A percentile compares a stretch with the other conserved stretches of the same genome.
These are phyloP conservation scores for Cynocephalus volans DNA, from an alignment of 2,113 vertebrate genomes.

Conservation along the genomic window DNA sequence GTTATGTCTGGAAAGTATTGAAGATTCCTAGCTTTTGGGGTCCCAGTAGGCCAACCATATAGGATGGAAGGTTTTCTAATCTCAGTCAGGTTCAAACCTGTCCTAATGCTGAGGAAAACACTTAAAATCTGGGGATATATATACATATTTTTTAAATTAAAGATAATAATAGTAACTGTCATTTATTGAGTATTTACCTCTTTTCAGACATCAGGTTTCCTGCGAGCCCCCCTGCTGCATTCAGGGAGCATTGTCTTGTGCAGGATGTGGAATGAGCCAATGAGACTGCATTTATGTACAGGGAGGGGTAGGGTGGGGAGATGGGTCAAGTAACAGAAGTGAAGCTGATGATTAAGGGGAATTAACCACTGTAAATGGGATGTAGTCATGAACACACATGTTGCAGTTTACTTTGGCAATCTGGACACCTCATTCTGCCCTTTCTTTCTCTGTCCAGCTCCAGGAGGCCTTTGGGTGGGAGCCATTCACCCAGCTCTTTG, in stretches of 20 bases:
- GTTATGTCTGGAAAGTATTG: background rate
- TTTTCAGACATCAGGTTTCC: background rate
- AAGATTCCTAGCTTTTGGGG: background rate
- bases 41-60: background rate
- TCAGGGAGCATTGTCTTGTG: background rate
- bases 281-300: too few relatives aligned
- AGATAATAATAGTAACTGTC: background rate
- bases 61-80: background rate
- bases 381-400: fast-evolving
- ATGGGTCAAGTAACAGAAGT: fast-evolving
- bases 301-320: too few relatives aligned
- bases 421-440: background rate
- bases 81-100: background rate
- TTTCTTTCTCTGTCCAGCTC: conserved; percentile 84
- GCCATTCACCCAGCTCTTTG: conserved; percentile 89
- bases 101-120: background rate
- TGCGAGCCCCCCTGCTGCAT: background rate
- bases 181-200: background rate
- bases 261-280: background rate
- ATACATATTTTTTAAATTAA: background rate
- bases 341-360: background rate
- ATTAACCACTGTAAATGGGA: background rate
- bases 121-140: background rate
- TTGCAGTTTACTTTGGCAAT: background rate
- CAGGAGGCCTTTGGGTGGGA: conserved; percentile 93